These are phyloP conservation scores for Bryconaethiops microstoma DNA, from an alignment of 2,797 vertebrate genomes.

Conservation along the genomic window DNA sequence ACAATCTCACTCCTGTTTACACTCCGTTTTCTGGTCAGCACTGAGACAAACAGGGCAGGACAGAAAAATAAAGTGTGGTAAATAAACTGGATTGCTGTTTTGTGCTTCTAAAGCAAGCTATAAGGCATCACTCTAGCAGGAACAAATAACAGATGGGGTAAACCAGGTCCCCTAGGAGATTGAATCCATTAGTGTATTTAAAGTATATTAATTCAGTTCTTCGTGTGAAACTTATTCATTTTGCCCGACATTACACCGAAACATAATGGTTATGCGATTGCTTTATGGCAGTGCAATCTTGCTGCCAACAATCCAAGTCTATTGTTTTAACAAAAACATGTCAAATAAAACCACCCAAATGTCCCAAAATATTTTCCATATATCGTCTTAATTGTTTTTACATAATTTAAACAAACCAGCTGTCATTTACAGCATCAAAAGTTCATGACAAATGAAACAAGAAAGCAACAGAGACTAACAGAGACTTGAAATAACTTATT, in stretches of 20 bases:
- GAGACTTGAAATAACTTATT: too few species aligned
- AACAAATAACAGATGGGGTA: background rate
- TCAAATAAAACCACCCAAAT: background rate
- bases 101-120: conserved; percentile 15
- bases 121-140: conserved; percentile 1
- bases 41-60: conserved; percentile 58
- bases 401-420: too few species aligned
- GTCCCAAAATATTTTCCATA: background rate
- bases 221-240: background rate
- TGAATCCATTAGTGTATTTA: background rate
- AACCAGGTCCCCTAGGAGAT: background rate
- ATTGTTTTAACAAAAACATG: background rate
- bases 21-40: conserved; percentile 49
- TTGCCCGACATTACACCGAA: background rate
- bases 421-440: too few species aligned
- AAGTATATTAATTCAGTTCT: background rate
- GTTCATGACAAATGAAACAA: too few species aligned
- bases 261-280: background rate
- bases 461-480: too few species aligned
- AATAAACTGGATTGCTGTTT: conserved; percentile 25
- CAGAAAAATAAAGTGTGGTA: conserved; percentile 57
- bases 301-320: background rate
- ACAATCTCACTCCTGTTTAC: conserved; percentile 61
- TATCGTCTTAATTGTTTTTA: too few species aligned
- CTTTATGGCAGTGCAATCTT: background rate